Evolutionary conservation across 1,140 invertebrate genomes (phyloP).

Genomic region (Sinella curviseta): DNA sequence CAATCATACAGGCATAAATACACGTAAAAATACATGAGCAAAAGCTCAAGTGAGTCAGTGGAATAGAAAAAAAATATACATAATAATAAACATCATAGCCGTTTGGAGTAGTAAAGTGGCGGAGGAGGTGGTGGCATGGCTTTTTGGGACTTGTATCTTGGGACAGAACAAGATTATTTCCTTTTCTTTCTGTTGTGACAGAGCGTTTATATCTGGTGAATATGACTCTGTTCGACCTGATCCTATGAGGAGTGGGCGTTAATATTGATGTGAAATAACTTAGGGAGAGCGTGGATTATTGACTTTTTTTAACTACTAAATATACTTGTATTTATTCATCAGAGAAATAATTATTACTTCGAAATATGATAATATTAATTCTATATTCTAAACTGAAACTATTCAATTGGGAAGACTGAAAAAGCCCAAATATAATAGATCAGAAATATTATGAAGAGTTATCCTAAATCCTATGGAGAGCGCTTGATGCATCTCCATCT

Average conservation of each 20-base stretch:
- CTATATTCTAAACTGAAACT: too few relatives aligned
- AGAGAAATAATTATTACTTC: too few relatives aligned
- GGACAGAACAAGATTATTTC: background rate
- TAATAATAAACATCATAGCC: background rate
- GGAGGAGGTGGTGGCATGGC: too few relatives aligned
- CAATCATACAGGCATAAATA: background rate
- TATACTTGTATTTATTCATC: too few relatives aligned
- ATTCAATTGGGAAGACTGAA: background rate
- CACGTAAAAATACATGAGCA: too few relatives aligned
- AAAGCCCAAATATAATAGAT: background rate
- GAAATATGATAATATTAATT: too few relatives aligned
- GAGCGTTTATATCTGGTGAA: too few relatives aligned
- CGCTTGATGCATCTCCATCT: background rate
- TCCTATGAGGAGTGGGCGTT: too few relatives aligned
- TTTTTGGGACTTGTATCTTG: background rate
- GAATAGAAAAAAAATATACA: background rate
- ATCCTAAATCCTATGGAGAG: background rate
- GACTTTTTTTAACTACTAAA: too few relatives aligned
- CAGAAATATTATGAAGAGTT: background rate
- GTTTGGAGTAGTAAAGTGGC: background rate
- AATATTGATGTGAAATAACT: too few relatives aligned
- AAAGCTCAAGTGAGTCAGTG: background rate
- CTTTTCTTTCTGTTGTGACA: background rate
- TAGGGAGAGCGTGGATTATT: too few relatives aligned
- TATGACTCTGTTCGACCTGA: too few relatives aligned